Percentiles rank a stretch among this genome's conserved stretches.
phyloP scores from a whole-genome alignment of 2,113 vertebrate genomes.

The Ageneiosus marmoratus region DNA sequence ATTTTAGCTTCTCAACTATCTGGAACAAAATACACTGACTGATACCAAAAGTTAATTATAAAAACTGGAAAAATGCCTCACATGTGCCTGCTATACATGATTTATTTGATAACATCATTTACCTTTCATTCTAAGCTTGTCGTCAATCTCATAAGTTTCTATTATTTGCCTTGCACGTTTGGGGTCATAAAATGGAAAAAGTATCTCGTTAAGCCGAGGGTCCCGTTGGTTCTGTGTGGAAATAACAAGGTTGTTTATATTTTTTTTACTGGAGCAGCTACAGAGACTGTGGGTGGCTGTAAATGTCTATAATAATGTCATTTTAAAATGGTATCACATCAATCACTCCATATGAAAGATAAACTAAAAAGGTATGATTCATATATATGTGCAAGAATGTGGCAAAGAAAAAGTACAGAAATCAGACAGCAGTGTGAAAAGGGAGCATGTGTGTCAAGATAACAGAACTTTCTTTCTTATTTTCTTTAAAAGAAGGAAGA shows the following conservation, averaged over 20 bases:
- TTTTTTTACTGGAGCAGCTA: constrained; percentile 1
- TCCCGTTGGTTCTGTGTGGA: constrained; percentile 91
- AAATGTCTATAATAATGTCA: constrained; percentile 16
- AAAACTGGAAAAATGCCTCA: not conserved
- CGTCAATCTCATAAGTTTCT: constrained; percentile 89
- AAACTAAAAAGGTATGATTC: not conserved
- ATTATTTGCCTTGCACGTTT: constrained; percentile 95
- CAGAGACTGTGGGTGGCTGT: not conserved
- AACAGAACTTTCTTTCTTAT: not conserved
- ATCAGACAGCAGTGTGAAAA: constrained; percentile 1
- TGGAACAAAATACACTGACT: constrained; percentile 6
- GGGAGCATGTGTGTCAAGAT: not conserved
- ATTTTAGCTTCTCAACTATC: constrained; percentile 19
- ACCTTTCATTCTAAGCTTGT: constrained; percentile 91
- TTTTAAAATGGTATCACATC: constrained; percentile 7
- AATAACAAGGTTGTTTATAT: constrained; percentile 44
- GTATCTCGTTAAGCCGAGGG: constrained; percentile 95
- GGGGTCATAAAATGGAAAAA: constrained; percentile 95
- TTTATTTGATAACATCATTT: not conserved
- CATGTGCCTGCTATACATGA: not conserved
- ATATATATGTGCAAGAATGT: not conserved
- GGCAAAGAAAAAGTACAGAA: constrained; percentile 4
- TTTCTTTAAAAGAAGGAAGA: not conserved
- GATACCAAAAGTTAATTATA: not conserved
- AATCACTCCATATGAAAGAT: not conserved